Evolutionary conservation across 2,888 invertebrate species (phyloP), one percentile per base, ranked within the genome.

Genomic region (Eristalinus aeneus): DNA sequence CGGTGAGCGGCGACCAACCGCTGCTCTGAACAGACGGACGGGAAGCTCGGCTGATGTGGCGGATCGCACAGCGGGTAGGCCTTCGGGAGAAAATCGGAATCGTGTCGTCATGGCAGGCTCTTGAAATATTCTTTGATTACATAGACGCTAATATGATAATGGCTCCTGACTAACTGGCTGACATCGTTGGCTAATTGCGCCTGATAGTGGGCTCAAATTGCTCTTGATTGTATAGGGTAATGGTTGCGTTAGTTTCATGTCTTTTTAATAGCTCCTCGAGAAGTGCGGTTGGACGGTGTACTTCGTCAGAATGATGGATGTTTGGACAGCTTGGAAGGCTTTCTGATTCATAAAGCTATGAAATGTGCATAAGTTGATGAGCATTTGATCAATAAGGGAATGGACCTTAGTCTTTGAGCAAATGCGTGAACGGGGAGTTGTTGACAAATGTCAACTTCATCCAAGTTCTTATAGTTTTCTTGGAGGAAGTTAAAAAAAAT

Each of bases 131-230:
- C 54, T 73, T 56, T 73, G 46, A 63, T 67, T 73, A 46, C 46
- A 39, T 74, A 63, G 78, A 16, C 36, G 73, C 31, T 78, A 69
- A 73, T 71, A 69, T 83, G 77, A 63, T 77, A 78, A 83, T 83
- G 53, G 68, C 2, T 32, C 12, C 56, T 58, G 32, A 78, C 63
- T 83, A 69, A 72, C 72, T 78, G 63, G 36, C 83, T 74, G 68
- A 78, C 82, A 68, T 73, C 34, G 68, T 39, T 61, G 27, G 78
- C 78, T 83, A 83, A 83, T 83, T 83, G 78, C 68, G 68, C 23
- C 36, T 73, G 77, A 77, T 77, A 63, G 53, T 63, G 56, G 23
- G 5, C 16, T 56, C 23, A 22, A 73, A 63, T 72, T 61, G 69
- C 9, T 34, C 9, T 1, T 1, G 34, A 12, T 53, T 8, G 22